A percentile compares a stretch with the other conserved stretches of the same genome.
Conservation (phyloP, 2,113 vertebrate genomes). For the Brienomyrus brachyistius region DNA sequence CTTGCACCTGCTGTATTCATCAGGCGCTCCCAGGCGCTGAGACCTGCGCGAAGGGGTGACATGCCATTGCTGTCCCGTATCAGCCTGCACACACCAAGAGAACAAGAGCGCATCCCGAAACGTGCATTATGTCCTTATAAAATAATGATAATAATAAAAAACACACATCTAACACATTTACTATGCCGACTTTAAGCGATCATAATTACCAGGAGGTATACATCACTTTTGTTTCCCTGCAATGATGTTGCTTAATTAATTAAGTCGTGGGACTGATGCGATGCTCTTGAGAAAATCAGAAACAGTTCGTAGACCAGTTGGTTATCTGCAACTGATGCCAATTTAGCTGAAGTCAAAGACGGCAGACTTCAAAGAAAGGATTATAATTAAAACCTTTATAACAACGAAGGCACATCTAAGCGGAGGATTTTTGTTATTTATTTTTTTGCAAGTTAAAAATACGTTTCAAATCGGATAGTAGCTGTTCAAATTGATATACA, state of each 20-base stretch:
- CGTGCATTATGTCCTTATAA: neutral
- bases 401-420: slow-evolving; percentile 32
- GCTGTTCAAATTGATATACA: slow-evolving; percentile 29
- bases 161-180: neutral
- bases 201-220: neutral
- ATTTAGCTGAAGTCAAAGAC: slow-evolving; percentile 34
- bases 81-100: neutral
- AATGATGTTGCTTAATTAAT: neutral
- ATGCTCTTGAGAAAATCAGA: slow-evolving; percentile 18
- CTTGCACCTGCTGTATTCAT: slow-evolving; percentile 30
- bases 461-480: slow-evolving; percentile 38
- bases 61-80: neutral
- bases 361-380: slow-evolving; percentile 40
- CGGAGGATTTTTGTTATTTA: slow-evolving; percentile 16
- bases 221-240: neutral
- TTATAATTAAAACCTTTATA: slow-evolving; percentile 36
- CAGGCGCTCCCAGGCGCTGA: neutral
- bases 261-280: neutral
- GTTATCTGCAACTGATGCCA: slow-evolving; percentile 31
- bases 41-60: neutral
- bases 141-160: neutral
- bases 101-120: neutral
- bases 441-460: slow-evolving; percentile 11
- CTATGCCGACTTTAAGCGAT: neutral
- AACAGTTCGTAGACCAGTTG: slow-evolving; percentile 33